These are phyloP conservation scores for Vimba vimba DNA, from an alignment of 2,113 vertebrate genomes.

Conservation along the genomic window DNA sequence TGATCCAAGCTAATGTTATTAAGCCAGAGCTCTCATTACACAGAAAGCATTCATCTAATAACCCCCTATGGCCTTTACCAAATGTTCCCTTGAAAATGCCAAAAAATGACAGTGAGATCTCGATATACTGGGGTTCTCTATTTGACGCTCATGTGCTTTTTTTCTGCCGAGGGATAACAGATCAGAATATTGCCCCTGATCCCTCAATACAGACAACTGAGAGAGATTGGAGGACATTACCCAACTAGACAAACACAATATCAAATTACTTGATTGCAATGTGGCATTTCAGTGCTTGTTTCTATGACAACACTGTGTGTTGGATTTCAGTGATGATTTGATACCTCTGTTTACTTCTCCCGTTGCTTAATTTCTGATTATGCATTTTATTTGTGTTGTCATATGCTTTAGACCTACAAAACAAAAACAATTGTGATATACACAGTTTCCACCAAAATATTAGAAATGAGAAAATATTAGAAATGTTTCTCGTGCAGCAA, in stretches of 20 bases:
- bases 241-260: not conserved
- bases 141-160: constrained; percentile 60
- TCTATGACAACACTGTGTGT: constrained; percentile 39
- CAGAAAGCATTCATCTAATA: constrained; percentile 68
- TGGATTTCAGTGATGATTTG: constrained; percentile 28
- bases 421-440: not conserved
- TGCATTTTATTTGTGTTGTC: not conserved
- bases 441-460: too few relatives aligned
- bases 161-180: constrained; percentile 49
- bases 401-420: not conserved
- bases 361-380: not conserved
- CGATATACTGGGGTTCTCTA: constrained; percentile 51
- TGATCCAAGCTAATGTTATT: constrained; percentile 79
- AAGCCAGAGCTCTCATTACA: constrained; percentile 74
- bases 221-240: constrained; percentile 34
- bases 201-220: constrained; percentile 1
- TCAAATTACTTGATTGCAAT: constrained; percentile 35
- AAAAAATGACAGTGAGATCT: constrained; percentile 57
- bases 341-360: constrained; percentile 25
- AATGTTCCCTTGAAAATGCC: constrained; percentile 69
- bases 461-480: too few relatives aligned
- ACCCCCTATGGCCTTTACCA: constrained; percentile 70
- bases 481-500: too few relatives aligned
- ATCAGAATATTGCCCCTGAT: constrained; percentile 50
- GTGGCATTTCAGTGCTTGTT: constrained; percentile 14